These are phyloP conservation scores for Sanderia malayensis DNA, from an alignment of 30 jellyfish, hydroid and myxozoan species.

Conservation along the genomic window DNA sequence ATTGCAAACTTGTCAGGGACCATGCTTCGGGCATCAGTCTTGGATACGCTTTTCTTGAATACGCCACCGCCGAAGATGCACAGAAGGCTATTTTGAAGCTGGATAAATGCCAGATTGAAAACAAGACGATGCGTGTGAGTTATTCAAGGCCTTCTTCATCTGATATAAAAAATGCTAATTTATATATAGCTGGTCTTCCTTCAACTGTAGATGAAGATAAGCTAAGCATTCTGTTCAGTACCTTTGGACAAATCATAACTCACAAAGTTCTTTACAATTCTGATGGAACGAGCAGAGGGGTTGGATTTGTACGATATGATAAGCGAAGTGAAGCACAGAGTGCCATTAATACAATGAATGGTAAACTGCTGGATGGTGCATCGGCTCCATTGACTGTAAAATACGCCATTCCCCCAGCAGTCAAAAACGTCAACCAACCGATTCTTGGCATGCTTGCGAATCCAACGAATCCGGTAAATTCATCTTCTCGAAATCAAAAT, in stretches of 20 bases:
- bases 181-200: constrained; percentile 94
- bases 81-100: constrained; percentile 81
- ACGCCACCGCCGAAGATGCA: constrained; percentile 71
- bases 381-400: constrained; percentile 79
- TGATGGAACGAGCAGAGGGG: constrained; percentile 86
- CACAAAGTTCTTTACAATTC: constrained; percentile 82
- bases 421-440: constrained; percentile 69
- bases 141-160: constrained; percentile 97
- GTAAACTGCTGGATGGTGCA: constrained; percentile 72
- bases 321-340: constrained; percentile 86
- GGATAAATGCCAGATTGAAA: constrained; percentile 79
- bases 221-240: constrained; percentile 69
- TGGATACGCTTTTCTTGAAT: constrained; percentile 96
- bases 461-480: constrained; percentile 45
- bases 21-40: constrained; percentile 83
- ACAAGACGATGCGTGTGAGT: constrained; percentile 88
- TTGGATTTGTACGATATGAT: constrained; percentile 94
- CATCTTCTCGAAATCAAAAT: constrained; percentile 34
- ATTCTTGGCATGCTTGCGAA: constrained; percentile 30
- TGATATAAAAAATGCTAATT: constrained; percentile 92
- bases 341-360: constrained; percentile 92
- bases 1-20: constrained; percentile 91
- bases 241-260: constrained; percentile 90
- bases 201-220: constrained; percentile 78
- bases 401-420: constrained; percentile 98